These are phyloP conservation scores for Cassiopea andromeda DNA, from an alignment of 30 jellyfish, hydroid and myxozoan species.

Conservation along the genomic window DNA sequence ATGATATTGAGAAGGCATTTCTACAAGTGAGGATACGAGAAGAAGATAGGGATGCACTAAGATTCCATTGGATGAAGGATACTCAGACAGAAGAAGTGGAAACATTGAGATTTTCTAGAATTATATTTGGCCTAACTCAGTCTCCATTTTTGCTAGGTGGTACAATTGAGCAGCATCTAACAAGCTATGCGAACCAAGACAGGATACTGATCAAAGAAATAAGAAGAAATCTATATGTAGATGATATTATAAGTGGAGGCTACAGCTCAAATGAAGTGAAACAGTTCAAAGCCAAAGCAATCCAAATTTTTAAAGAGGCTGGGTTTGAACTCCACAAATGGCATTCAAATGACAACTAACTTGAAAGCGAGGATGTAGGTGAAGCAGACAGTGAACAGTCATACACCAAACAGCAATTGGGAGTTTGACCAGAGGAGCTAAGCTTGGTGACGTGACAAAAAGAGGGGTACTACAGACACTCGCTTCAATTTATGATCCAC, in stretches of 20 bases:
- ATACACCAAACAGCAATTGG: slow-evolving; percentile 16
- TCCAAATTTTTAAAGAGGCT: slow-evolving; percentile 18
- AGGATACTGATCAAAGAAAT: slow-evolving; percentile 38
- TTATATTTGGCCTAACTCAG: slow-evolving; percentile 51
- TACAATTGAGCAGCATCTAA: slow-evolving; percentile 50
- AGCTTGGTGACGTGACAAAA: background rate
- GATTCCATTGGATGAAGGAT: slow-evolving; percentile 67
- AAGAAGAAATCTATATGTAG: slow-evolving; percentile 61
- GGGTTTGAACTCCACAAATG: slow-evolving; percentile 48
- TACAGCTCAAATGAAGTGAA: slow-evolving; percentile 27
- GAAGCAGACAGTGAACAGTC: too few species aligned
- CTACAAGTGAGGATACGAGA: slow-evolving; percentile 27
- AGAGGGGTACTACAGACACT: too few species aligned
- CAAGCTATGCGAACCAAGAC: background rate
- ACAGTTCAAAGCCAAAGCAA: slow-evolving; percentile 31
- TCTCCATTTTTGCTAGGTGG: slow-evolving; percentile 68
- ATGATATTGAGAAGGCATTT: slow-evolving; percentile 40
- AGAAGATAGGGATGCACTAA: slow-evolving; percentile 43
- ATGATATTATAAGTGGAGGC: slow-evolving; percentile 73
- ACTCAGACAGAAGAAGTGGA: slow-evolving; percentile 6
- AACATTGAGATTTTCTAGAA: background rate
- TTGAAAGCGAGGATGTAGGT: background rate
- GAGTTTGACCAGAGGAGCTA: slow-evolving; percentile 27
- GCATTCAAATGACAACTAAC: slow-evolving; percentile 60
- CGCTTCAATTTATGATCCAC: too few species aligned